These are phyloP conservation scores for Pristis pectinata DNA, from an alignment of 2,797 vertebrate genomes.

Conservation along the genomic window DNA sequence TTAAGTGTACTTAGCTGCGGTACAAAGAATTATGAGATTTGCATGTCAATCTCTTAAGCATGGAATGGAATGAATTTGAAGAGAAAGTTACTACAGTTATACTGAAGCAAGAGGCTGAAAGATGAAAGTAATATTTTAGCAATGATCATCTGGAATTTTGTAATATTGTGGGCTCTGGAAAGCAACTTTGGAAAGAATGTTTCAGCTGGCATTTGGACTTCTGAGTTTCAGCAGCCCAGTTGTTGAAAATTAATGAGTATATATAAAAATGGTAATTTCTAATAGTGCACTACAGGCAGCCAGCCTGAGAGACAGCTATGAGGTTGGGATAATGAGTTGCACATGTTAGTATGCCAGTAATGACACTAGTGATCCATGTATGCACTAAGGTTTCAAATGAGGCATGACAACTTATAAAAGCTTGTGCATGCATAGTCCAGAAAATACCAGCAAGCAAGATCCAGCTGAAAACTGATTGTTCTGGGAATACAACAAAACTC, in stretches of 20 bases:
- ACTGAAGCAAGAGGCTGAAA: no score
- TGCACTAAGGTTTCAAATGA: not conserved
- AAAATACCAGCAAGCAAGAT: not conserved
- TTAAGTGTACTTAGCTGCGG: not conserved
- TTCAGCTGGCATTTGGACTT: not conserved
- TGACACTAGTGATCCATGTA: not conserved
- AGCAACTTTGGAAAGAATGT: not conserved
- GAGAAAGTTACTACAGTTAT: no score
- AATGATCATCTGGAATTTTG: not conserved
- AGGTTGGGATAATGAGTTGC: not conserved
- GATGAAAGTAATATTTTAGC: not conserved
- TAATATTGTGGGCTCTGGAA: not conserved
- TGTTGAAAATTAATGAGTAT: not conserved
- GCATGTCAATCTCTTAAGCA: not conserved
- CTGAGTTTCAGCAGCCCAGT: not conserved
- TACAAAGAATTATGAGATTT: not conserved
- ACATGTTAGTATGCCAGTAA: not conserved
- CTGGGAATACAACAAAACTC: not conserved
- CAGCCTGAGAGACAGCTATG: not conserved
- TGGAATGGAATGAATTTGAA: not conserved
- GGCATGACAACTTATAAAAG: not conserved
- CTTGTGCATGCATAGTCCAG: not conserved
- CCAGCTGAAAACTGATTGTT: not conserved
- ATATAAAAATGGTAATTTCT: constrained; percentile 1
- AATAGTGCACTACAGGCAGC: not conserved